A percentile compares a stretch with the other conserved stretches of the same genome.
Evolutionary conservation across 2,888 invertebrate species (phyloP).

Genomic region (Apamea epomidion): DNA sequence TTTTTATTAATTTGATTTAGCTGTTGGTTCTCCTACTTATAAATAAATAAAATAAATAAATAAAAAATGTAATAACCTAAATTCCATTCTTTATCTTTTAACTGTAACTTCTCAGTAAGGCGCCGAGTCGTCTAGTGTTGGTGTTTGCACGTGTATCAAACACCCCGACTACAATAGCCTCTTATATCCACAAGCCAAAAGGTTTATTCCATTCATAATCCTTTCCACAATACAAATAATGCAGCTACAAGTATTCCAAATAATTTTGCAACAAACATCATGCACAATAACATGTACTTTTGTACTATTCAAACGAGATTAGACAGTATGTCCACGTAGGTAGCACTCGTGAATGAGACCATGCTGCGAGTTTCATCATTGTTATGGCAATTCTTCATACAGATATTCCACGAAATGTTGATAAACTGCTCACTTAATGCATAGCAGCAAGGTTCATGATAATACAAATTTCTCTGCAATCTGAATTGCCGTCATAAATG

Average conservation of each 20-base stretch:
- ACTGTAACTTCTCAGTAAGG: background rate
- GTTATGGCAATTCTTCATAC: background rate
- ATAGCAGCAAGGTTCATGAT: background rate
- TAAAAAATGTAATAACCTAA: background rate
- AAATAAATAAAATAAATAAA: no score
- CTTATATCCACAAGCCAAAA: background rate
- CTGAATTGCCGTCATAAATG: no score
- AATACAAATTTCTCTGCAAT: background rate
- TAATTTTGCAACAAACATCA: conserved; percentile 27
- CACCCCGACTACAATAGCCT: conserved; percentile 19
- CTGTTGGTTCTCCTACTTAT: no score
- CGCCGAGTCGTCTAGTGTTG: conserved; percentile 20
- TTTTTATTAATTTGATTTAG: no score
- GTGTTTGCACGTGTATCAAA: conserved; percentile 13
- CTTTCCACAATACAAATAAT: conserved; percentile 29
- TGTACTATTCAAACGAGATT: conserved; percentile 48
- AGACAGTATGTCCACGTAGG: conserved; percentile 2
- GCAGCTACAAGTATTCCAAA: background rate
- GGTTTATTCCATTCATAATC: conserved; percentile 37
- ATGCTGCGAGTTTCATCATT: background rate
- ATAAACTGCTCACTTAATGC: conserved; percentile 43
- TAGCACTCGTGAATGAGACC: conserved; percentile 42
- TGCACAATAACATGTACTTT: conserved; percentile 9
- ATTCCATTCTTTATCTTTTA: background rate
- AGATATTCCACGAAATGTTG: conserved; percentile 45